phyloP scores from a whole-genome alignment of 2,113 vertebrate species.

The Motacilla alba region DNA sequence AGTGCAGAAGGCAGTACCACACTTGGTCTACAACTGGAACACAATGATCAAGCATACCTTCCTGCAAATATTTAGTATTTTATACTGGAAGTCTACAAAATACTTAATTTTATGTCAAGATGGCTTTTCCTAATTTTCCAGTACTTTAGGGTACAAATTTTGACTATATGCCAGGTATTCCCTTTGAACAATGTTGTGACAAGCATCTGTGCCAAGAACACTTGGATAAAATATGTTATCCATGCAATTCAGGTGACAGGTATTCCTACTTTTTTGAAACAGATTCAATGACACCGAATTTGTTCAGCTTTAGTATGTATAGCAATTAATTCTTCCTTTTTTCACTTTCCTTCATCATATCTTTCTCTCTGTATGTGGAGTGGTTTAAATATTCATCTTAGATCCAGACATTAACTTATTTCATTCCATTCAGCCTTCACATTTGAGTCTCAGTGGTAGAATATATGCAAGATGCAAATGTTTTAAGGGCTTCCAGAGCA shows the following conservation, averaged over 20 bases:
- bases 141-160: neutral
- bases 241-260: neutral
- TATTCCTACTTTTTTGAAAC: neutral
- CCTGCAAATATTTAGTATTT: neutral
- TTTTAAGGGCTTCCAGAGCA: neutral
- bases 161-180: neutral
- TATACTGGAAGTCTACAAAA: neutral
- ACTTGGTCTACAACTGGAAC: neutral
- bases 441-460: neutral
- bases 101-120: neutral
- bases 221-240: neutral
- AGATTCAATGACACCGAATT: neutral
- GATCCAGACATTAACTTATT: neutral
- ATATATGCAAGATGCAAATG: neutral
- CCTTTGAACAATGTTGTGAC: neutral
- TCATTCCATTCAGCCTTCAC: neutral
- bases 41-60: neutral
- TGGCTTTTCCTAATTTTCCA: neutral
- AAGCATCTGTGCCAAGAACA: neutral
- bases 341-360: neutral
- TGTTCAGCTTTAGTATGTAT: neutral
- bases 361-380: neutral
- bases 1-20: neutral
- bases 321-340: neutral
- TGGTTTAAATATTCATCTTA: neutral